A percentile compares a stretch with the other conserved stretches of the same genome.
These are phyloP conservation scores for Alaudala cheleensis DNA, from an alignment of 2,113 vertebrate species.

Conservation along the genomic window DNA sequence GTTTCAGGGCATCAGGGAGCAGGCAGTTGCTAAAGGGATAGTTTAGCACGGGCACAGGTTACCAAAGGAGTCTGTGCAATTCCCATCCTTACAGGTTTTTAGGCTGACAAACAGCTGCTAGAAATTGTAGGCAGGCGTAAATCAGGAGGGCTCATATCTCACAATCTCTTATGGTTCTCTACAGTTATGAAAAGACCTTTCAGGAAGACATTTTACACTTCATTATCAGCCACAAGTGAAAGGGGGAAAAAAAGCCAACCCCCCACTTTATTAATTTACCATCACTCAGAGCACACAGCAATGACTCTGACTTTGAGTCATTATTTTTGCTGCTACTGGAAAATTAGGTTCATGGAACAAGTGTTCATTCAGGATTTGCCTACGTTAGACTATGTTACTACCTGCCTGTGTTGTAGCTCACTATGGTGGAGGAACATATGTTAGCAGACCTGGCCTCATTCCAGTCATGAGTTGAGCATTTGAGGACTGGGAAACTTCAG, in stretches of 20 bases:
- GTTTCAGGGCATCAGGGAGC: neutral
- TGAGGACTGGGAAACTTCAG: neutral
- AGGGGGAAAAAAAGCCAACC: neutral
- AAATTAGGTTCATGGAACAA: neutral
- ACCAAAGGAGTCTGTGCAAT: neutral
- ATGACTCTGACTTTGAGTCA: neutral
- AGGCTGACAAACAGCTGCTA: neutral
- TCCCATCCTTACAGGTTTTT: neutral
- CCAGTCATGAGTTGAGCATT: neutral
- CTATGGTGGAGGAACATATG: neutral
- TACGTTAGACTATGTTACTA: neutral
- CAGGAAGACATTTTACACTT: neutral
- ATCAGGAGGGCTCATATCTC: neutral
- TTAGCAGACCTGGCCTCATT: neutral
- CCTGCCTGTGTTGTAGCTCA: neutral
- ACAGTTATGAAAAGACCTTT: neutral
- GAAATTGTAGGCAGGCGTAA: neutral
- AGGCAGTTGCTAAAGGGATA: neutral
- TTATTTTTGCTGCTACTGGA: neutral
- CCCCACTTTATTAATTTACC: neutral
- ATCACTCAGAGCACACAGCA: neutral
- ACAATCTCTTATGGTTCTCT: neutral
- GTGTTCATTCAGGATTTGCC: neutral
- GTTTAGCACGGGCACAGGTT: neutral
- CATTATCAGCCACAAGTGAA: neutral